Conservation (phyloP, 2,888 invertebrate genomes). For the Cosmopolites sordidus region DNA sequence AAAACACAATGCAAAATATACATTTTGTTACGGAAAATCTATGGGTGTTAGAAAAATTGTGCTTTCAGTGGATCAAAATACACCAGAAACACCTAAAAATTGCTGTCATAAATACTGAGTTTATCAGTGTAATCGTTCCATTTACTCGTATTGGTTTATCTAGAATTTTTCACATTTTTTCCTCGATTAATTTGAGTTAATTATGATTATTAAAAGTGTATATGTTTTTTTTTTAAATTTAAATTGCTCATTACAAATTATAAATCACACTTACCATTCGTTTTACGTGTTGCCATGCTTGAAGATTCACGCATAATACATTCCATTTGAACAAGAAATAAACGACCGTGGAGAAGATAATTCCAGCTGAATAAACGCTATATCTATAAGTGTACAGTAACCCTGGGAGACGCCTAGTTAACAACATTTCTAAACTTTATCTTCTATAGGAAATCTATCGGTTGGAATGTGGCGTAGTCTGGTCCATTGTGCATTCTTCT, state of each 20-base stretch:
- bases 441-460: background rate
- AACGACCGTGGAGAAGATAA: constrained; percentile 44
- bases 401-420: constrained; percentile 39
- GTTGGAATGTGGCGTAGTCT: background rate
- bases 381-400: constrained; percentile 41
- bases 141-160: no score
- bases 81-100: no score
- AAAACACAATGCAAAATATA: no score
- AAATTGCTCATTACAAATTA: background rate
- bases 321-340: constrained; percentile 56
- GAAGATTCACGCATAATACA: constrained; percentile 56
- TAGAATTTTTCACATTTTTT: no score
- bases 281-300: constrained; percentile 55
- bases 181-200: no score
- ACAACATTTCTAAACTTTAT: constrained; percentile 27
- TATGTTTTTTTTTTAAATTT: no score
- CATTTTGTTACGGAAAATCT: no score
- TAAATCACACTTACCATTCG: constrained; percentile 51
- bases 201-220: no score
- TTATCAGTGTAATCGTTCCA: no score
- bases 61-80: no score
- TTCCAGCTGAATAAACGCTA: constrained; percentile 41
- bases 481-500: constrained; percentile 1
- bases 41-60: no score
- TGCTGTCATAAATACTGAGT: no score